Percentiles rank a stretch among this genome's conserved stretches.
Conservation (phyloP, 2,888 invertebrate genomes). For the Aelia acuminata region DNA sequence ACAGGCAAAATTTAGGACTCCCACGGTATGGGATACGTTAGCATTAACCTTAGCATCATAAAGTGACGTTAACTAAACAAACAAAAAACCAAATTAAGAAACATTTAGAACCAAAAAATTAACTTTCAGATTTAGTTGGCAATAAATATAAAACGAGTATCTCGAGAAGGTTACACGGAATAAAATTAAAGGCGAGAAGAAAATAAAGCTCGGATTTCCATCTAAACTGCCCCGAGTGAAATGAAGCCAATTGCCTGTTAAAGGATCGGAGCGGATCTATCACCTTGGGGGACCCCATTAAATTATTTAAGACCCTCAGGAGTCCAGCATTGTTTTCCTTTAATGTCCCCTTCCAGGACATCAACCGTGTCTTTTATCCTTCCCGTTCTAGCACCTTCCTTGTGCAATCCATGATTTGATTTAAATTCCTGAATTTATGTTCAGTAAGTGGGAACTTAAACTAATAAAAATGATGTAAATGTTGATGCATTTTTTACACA, state of each 20-base stretch:
- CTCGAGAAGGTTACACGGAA: not conserved
- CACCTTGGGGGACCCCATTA: not conserved
- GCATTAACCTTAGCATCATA: too few relatives aligned
- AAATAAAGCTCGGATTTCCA: not conserved
- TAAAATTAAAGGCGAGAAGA: not conserved
- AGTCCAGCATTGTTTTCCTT: not conserved
- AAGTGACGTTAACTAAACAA: not conserved
- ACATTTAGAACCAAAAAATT: not conserved
- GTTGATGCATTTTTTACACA: too few relatives aligned
- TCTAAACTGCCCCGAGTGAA: not conserved
- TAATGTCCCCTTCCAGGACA: not conserved
- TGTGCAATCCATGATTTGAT: not conserved
- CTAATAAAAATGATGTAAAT: too few relatives aligned
- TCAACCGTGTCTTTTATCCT: not conserved
- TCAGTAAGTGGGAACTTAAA: not conserved
- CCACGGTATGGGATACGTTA: too few relatives aligned
- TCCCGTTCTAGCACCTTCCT: not conserved
- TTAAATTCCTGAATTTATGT: not conserved
- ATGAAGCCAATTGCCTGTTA: constrained; percentile 26
- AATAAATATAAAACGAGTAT: not conserved
- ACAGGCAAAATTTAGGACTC: too few relatives aligned
- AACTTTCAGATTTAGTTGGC: not conserved
- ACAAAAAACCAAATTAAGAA: not conserved
- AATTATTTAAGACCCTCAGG: constrained; percentile 9
- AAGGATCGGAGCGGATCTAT: not conserved